Evolutionary conservation across 2,888 invertebrate species (phyloP).

Genomic region (Orthosia incerta): DNA sequence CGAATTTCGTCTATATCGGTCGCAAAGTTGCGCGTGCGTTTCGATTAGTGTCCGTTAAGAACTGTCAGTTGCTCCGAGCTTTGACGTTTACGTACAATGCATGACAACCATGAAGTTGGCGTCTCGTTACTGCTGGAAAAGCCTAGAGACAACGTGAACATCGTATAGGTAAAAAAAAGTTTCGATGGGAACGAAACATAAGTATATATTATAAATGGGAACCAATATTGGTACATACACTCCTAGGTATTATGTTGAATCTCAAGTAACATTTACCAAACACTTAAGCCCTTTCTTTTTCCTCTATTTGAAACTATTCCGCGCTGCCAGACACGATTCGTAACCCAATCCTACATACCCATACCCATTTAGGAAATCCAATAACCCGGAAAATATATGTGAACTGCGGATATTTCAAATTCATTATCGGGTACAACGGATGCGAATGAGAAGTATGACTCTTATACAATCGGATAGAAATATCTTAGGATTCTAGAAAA

Average conservation of each 20-base stretch:
- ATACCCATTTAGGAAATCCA: conserved; percentile 41
- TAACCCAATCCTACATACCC: conserved; percentile 29
- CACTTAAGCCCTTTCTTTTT: background rate
- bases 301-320: conserved; percentile 24
- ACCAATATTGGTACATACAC: background rate
- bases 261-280: background rate
- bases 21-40: too few species aligned
- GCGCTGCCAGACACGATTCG: conserved; percentile 1
- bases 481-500: conserved; percentile 21
- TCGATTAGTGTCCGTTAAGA: too few species aligned
- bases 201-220: background rate
- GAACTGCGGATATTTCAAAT: conserved; percentile 43
- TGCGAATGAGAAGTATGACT: conserved; percentile 30
- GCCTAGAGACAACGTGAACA: too few species aligned
- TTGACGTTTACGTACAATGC: too few species aligned
- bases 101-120: too few species aligned
- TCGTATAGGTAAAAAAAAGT: too few species aligned
- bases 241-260: too few species aligned
- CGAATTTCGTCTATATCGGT: too few species aligned
- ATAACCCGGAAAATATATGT: conserved; percentile 49
- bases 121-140: too few species aligned
- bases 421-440: conserved; percentile 40
- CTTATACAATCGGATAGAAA: conserved; percentile 22
- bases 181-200: too few species aligned
- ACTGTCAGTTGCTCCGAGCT: too few species aligned